Conservation (phyloP, 1,140 invertebrate genomes). For the Drosophila lacteicornis region DNA sequence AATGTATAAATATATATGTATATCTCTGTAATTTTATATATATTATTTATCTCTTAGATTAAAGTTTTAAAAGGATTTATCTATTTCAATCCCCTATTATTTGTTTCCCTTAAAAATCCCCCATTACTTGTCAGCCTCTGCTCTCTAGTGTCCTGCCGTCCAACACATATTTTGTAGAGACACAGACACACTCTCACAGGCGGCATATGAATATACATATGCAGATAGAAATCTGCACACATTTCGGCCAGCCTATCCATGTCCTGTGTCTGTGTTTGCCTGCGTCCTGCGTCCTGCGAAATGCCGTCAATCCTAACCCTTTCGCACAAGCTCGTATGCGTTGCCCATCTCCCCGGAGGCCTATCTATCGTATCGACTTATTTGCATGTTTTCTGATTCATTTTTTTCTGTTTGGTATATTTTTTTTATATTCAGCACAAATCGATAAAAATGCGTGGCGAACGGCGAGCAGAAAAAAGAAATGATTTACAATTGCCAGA, state of each 20-base stretch:
- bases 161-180: conserved; percentile 28
- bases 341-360: conserved; percentile 35
- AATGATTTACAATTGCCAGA: conserved; percentile 36
- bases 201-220: conserved; percentile 70
- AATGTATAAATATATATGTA: too few relatives aligned
- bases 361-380: conserved; percentile 57
- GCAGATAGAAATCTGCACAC: conserved; percentile 64
- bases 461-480: conserved; percentile 6
- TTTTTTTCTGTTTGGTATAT: conserved; percentile 28
- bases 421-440: conserved; percentile 8
- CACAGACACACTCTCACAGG: not conserved
- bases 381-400: conserved; percentile 75
- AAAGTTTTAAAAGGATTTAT: too few relatives aligned
- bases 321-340: conserved; percentile 53
- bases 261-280: conserved; percentile 28
- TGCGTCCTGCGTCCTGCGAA: conserved; percentile 43
- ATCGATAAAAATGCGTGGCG: conserved; percentile 50
- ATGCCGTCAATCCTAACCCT: conserved; percentile 78
- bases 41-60: too few relatives aligned
- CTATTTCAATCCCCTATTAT: not conserved
- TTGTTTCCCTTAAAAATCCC: not conserved
- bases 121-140: conserved; percentile 15
- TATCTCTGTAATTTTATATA: not conserved
- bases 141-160: conserved; percentile 3
- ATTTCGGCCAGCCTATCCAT: conserved; percentile 51